Base-by-base conservation (phyloP, 2,888 invertebrate species). In the Cyclophora albipunctata region DNA sequence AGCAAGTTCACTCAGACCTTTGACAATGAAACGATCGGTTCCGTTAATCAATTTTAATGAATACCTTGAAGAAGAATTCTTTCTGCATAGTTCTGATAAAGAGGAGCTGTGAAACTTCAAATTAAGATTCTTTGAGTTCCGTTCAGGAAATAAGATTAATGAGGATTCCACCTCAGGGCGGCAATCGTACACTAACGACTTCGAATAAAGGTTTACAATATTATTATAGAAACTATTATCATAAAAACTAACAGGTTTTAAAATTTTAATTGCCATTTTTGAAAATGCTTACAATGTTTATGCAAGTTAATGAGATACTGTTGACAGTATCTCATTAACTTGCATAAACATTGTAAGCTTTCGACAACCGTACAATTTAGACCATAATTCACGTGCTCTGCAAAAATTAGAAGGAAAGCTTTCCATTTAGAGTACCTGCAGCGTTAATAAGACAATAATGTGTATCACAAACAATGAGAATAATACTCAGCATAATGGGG, bases 41-140 rank as follows among this genome's bases (percentile, higher is more conserved):
- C 73, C 67, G 71, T 75, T 73, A 75, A 69, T 72, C 76, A 72
- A 37, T 73, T 80, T 80, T 80, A 85, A 84, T 81, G 82, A 86
- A 84, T 81, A 77, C 74, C 78, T 73, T 69, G 65, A 60, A 66
- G 73, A 67, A 68, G 78, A 74, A 87, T 88, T 86, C 86, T 85
- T 86, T 84, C 75, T 78, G 75, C 84, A 87, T 88, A 87, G 86
- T 88, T 88, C 78, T 75, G 77, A 82, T 84, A 80, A 81, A 83
- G 84, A 85, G 81, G 76, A 79, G 80, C 84, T 81, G 78, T 74
- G 81, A 84, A 85, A 88, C 83, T 87, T 87, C 83, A 88, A 88
- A 87, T 88, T 88, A 88, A 87, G 87, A 87, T 87, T 87, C 86
- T 80, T 85, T 60, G 81, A 85, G 88, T 85, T 87, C 82, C 77